Base-by-base conservation (phyloP, 2,113 vertebrate species). In the Rafetus swinhoei region DNA sequence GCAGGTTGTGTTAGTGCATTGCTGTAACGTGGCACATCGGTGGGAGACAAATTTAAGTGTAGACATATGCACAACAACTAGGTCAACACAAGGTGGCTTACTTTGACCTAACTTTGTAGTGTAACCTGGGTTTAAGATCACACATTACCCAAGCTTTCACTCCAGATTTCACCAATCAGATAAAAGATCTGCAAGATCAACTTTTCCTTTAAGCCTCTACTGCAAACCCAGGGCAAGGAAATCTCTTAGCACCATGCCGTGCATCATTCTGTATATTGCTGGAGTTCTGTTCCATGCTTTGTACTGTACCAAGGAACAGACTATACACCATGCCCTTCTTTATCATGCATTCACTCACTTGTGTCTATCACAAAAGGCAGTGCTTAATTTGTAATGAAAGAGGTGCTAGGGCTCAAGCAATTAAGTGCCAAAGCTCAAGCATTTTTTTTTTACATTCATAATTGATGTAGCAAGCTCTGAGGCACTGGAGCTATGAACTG, bases 321-420 rank as follows among this genome's bases (percentile, higher is more conserved):
- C 86, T 0, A 0, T 24, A 53, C 4, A 11, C 15, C 86, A 25
- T 54, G 32, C 0, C 0, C 6, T 0, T 3, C 79, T 53, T 56
- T 6, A 25, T 15, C 29, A 94, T 93, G 86, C 45, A 53, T 93
- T 96, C 96, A 76, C 60, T 89, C 22, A 57, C 11, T 5, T 29
- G 3, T 50, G 29, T 3, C 2, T 74, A 56, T 1, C 1, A 53
- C 24, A 82, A 81, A 90, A 92, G 84, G 55, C 56, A 57, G 22
- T 57, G 22, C 56, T 57, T 57, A 57, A 57, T 57, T 57, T 57
- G 4, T 24, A 57, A 24, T 57, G 56, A 57, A 57, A 57, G 24
- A 60, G 25, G 59, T 27, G 25, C 22, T 27, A 24, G 25, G 11
- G 59, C 24, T 60, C 25, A 60, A 60, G 59, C 59, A 27, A 27